These are phyloP conservation scores for Limnodromus scolopaceus DNA, from an alignment of 2,797 vertebrate genomes.

Conservation along the genomic window DNA sequence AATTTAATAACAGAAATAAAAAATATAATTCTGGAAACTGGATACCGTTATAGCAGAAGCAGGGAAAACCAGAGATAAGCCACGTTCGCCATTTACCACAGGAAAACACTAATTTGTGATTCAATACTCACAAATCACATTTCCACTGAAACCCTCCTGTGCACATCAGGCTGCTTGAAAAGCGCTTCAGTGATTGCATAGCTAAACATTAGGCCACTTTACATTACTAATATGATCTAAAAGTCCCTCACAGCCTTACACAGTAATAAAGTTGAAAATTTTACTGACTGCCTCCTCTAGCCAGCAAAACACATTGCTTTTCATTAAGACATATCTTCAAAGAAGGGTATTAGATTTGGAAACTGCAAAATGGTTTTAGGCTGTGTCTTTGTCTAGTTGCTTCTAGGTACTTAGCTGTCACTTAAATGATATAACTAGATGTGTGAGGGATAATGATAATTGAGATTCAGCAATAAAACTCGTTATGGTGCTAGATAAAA, in stretches of 20 bases:
- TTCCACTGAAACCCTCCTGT: not conserved
- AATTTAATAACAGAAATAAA: not conserved
- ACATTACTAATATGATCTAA: not conserved
- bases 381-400: not conserved
- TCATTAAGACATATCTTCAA: not conserved
- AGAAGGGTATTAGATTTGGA: not conserved
- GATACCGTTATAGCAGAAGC: not conserved
- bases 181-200: not conserved
- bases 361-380: not conserved
- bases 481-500: not conserved
- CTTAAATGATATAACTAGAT: not conserved
- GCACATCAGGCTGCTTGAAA: not conserved
- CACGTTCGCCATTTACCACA: not conserved
- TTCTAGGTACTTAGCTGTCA: not conserved
- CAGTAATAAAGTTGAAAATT: not conserved
- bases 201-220: not conserved
- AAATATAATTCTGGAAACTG: not conserved
- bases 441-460: not conserved
- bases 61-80: not conserved
- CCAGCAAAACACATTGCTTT: not conserved
- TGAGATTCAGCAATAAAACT: not conserved
- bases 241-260: not conserved
- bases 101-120: not conserved
- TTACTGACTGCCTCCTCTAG: not conserved
- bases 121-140: not conserved